Percentiles rank a stretch among this genome's conserved stretches.
Evolutionary conservation across 2,113 vertebrate species (phyloP).

Genomic region (Pleuronectes platessa): DNA sequence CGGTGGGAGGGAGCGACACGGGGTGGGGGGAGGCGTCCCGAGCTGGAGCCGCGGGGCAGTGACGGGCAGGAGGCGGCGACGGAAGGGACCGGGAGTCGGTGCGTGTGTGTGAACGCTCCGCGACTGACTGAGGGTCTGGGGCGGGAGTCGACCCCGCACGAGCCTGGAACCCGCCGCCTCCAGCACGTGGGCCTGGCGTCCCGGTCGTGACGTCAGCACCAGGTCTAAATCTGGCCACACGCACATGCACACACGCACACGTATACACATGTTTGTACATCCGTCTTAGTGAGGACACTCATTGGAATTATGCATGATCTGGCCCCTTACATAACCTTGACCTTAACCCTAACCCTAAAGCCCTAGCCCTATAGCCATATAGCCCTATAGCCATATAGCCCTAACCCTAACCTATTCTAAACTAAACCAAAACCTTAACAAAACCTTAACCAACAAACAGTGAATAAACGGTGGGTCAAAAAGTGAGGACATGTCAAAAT

Average conservation of each 20-base stretch:
- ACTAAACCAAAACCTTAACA: no score
- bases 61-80: no score
- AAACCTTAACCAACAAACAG: no score
- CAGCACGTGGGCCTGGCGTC: constrained; percentile 53
- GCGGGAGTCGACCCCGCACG: constrained; percentile 10
- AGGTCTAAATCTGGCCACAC: constrained; percentile 10
- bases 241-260: neutral
- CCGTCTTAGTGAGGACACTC: no score
- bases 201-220: constrained; percentile 61
- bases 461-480: neutral
- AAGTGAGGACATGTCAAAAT: neutral
- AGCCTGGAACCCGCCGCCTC: constrained; percentile 25
- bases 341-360: no score
- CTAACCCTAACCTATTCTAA: no score
- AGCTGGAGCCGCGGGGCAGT: neutral
- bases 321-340: no score
- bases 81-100: no score
- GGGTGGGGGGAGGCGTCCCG: constrained; percentile 3
- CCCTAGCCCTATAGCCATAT: no score
- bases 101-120: neutral
- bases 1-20: constrained; percentile 4
- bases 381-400: no score
- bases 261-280: no score
- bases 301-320: no score
- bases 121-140: neutral